Base-by-base conservation (phyloP, 2,113 vertebrate species). In the Gopherus flavomarginatus region DNA sequence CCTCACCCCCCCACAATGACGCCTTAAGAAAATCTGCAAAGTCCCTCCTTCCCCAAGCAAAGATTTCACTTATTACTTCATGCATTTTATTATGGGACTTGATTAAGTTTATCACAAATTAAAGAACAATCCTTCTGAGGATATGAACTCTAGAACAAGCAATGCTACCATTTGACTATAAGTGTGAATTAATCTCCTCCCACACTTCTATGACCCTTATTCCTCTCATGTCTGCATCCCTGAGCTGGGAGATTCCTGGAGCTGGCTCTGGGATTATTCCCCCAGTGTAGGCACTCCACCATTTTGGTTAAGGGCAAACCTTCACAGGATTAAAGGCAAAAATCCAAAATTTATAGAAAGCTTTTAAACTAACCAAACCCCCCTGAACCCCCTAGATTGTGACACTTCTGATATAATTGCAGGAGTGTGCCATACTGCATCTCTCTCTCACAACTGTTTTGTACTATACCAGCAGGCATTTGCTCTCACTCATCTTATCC, bases 41-140 rank as follows among this genome's bases (percentile, higher is more conserved):
- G 44, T 88, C 62, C 92, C 44, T 77, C 92, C 44, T 77, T 89
- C 91, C 85, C 91, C 89, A 88, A 96, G 62, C 87, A 65, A 77
- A 77, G 19, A 77, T 77, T 77, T 44, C n/a, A 77, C 10, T 42
- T 26, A 5, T 42, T 24, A 26, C 42, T 44, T 12, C 44, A 38
- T 77, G n/a, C 72, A 77, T 11, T 77, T 77, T 77, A 77, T 77
- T 77, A 77, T 77, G 21, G 16, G 42, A 77, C 24, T 44, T 26
- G 21, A 42, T 44, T 77, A 77, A 6, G 10, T 12, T 44, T 11
- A 77, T 77, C 44, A 44, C 38, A 44, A 77, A 44, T 77, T 77
- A 44, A 77, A 44, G 11, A 44, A 22, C 38, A 77, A 77, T 42
- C 24, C 6, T 44, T 77, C 72, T 42, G 72, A 69, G 62, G 35